These are phyloP conservation scores for Leptopilina drosophilae DNA, from an alignment of 2,888 invertebrate genomes.

Conservation along the genomic window DNA sequence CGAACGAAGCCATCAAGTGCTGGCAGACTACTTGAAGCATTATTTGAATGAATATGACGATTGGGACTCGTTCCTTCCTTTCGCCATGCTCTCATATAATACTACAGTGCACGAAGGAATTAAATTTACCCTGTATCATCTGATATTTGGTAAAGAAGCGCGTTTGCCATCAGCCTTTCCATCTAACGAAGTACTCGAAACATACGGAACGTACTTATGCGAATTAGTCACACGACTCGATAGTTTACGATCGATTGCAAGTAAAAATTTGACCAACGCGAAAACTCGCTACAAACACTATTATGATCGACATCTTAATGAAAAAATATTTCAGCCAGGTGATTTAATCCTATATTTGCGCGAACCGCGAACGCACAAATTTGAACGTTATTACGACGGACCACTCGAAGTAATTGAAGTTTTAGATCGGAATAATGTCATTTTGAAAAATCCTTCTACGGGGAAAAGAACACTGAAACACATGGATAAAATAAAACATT, in stretches of 20 bases:
- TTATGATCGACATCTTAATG: not conserved
- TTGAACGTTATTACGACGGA: not conserved
- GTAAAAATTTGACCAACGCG: not conserved
- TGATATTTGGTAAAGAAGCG: conserved; percentile 20
- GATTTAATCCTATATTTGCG: not conserved
- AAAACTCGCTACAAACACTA: conserved; percentile 22
- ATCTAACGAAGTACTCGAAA: not conserved
- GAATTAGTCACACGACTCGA: not conserved
- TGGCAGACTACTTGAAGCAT: conserved; percentile 21
- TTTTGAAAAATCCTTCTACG: not conserved
- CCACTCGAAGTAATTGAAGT: not conserved
- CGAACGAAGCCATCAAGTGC: conserved; percentile 33
- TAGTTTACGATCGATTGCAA: conserved; percentile 2
- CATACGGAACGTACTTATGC: not conserved
- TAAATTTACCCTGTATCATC: conserved; percentile 12
- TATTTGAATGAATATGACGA: conserved; percentile 12
- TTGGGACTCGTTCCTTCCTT: conserved; percentile 33
- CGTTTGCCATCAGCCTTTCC: conserved; percentile 15
- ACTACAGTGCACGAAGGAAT: conserved; percentile 2
- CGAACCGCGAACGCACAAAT: conserved; percentile 8
- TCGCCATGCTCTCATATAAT: conserved; percentile 37
- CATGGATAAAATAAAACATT: not conserved
- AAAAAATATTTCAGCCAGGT: not conserved
- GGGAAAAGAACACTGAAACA: not conserved
- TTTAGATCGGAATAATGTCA: not conserved